Percentiles rank a stretch among this genome's conserved stretches.
Conservation (phyloP, 2,113 vertebrate species). For the Nycticorax nycticorax region DNA sequence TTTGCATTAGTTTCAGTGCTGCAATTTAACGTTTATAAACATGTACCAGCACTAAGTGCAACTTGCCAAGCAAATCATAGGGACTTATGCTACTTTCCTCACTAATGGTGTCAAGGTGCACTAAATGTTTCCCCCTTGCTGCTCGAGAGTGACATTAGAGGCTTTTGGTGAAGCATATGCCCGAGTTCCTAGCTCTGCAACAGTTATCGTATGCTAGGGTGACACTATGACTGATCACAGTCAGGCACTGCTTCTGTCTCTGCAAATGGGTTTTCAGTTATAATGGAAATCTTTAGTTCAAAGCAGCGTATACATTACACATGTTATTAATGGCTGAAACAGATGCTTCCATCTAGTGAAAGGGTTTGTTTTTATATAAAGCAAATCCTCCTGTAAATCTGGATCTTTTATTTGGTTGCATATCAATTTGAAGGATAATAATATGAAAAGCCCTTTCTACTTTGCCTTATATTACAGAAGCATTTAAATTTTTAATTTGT, state of each 20-base stretch:
- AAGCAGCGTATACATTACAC: conserved; percentile 31
- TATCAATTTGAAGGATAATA: conserved; percentile 22
- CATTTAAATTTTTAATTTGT: conserved; percentile 49
- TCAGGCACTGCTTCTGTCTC: background rate
- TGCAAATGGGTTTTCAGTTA: conserved; percentile 36
- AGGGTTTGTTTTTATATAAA: conserved; percentile 2
- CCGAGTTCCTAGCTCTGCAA: background rate
- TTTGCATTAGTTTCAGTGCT: background rate
- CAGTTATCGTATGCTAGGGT: background rate
- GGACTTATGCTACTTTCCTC: background rate
- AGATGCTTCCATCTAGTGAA: conserved; percentile 41
- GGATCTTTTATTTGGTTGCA: conserved; percentile 34
- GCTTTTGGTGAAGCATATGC: background rate
- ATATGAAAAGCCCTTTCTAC: background rate
- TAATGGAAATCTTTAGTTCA: conserved; percentile 51
- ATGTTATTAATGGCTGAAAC: conserved; percentile 57
- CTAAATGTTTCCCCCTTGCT: background rate
- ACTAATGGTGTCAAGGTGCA: conserved; percentile 22
- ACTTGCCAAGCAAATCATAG: background rate
- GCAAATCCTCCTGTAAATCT: conserved; percentile 36
- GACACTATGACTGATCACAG: conserved; percentile 46
- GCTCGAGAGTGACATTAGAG: background rate
- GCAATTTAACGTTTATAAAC: background rate
- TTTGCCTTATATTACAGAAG: background rate
- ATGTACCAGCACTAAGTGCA: background rate